Base-by-base conservation (phyloP, 2,113 vertebrate genomes). In the Sclerurus mexicanus region DNA sequence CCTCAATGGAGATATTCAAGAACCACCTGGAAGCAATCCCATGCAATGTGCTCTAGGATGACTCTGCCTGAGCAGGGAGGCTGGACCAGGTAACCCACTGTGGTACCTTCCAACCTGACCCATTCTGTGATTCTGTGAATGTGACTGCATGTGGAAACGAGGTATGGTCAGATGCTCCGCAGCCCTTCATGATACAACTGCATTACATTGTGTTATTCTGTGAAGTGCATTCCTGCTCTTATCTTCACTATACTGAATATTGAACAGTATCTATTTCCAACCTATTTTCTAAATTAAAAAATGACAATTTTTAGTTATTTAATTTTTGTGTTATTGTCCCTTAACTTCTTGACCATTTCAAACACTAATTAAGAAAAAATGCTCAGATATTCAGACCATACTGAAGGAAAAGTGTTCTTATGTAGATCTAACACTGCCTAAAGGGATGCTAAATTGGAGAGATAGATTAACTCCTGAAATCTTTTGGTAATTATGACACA, bases 1-100 rank as follows among this genome's bases (percentile, higher is more conserved):
- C n/a, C 17, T 68, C 30, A 18, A 25, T 4, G 0, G 4, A 7
- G 17, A 50, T 35, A 19, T 6, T 49, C 55, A 62, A 27, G 55
- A 75, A 40, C 20, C 11, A 35, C 6, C 40, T 37, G 35, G 55
- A 47, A 7, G 4, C n/a, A 83, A 23, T 31, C 40, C 55, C 28
- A 31, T 37, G 56, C 25, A 27, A 5, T 1, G 14, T 55, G 30
- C 21, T 68, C 3, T 13, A 19, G 30, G 17, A 64, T 31, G 30
- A 64, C 20, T 13, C 19, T 15, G 27, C 12, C 6, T 64, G 8
- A 62, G 21, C n/a, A 69, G n/a, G 14, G 17, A 62, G 8, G 14
- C 9, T 42, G 63, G 47, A 42, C 25, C 10, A 10, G 25, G 15
- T 14, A 18, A 60, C 7, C 7, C 1, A 1, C 5, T 6, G 5